Evolutionary conservation across 2,888 invertebrate species (phyloP).

Genomic region (Griposia aprilina): DNA sequence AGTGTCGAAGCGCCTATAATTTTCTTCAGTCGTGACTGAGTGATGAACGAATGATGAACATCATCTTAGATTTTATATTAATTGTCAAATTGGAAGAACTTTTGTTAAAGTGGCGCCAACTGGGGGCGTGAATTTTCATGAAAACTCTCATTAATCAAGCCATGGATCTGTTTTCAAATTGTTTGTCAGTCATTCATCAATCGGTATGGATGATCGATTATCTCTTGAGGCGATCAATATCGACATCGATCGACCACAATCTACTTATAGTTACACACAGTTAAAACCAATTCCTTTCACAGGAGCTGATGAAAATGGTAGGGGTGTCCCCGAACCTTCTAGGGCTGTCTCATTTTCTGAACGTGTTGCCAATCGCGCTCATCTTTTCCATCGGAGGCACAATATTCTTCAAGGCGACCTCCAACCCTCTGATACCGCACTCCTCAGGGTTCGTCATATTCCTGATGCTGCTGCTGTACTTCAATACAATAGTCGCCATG

Average conservation of each 20-base stretch:
- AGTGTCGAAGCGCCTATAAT: too few relatives aligned
- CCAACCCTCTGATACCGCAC: slow-evolving; percentile 38
- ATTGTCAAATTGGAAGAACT: too few relatives aligned
- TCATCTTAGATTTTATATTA: too few relatives aligned
- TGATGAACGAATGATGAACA: too few relatives aligned
- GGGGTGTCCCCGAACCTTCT: slow-evolving; percentile 92
- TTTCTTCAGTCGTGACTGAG: too few relatives aligned
- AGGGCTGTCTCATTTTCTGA: slow-evolving; percentile 93
- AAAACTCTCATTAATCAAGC: too few relatives aligned
- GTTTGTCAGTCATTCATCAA: background rate
- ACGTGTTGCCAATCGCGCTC: slow-evolving; percentile 88
- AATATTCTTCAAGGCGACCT: slow-evolving; percentile 34
- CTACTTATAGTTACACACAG: background rate
- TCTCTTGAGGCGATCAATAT: background rate
- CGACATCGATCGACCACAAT: background rate
- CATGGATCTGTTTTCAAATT: background rate
- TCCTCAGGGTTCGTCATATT: slow-evolving; percentile 46
- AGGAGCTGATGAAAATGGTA: slow-evolving; percentile 95
- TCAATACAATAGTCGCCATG: slow-evolving; percentile 45
- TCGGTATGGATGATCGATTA: background rate
- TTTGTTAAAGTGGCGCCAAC: too few relatives aligned
- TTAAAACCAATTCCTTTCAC: slow-evolving; percentile 35
- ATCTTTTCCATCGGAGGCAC: slow-evolving; percentile 52
- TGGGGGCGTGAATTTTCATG: too few relatives aligned
- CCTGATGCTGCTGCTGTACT: slow-evolving; percentile 71